These are phyloP conservation scores for Vanessa cardui DNA, from an alignment of 2,888 invertebrate genomes.

Conservation along the genomic window DNA sequence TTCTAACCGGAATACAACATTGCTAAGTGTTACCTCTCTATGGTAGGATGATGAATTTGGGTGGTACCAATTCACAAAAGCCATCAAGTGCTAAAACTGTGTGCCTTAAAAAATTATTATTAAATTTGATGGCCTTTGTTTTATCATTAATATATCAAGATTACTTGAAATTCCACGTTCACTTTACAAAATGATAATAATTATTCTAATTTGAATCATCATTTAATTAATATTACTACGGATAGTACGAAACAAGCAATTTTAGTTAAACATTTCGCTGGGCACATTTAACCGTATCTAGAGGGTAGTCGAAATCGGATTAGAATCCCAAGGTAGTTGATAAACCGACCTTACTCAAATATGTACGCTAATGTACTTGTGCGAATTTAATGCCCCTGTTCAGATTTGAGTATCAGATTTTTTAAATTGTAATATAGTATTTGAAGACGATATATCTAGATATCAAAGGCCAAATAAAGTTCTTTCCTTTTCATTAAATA, in stretches of 20 bases:
- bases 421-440: neutral
- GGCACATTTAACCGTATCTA: slow-evolving; percentile 28
- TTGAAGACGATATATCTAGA: neutral
- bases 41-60: too few species aligned
- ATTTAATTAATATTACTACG: slow-evolving; percentile 9
- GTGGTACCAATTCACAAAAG: too few species aligned
- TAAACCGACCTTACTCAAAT: slow-evolving; percentile 31
- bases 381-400: slow-evolving; percentile 23
- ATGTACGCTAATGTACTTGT: slow-evolving; percentile 34
- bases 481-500: neutral
- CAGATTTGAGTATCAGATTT: neutral
- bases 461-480: neutral
- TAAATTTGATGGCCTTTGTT: too few species aligned
- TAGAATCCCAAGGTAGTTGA: slow-evolving; percentile 36
- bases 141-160: too few species aligned
- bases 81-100: too few species aligned
- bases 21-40: too few species aligned
- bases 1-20: too few species aligned
- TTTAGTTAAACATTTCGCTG: slow-evolving; percentile 18
- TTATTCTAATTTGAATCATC: neutral
- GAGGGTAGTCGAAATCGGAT: slow-evolving; percentile 35
- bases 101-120: too few species aligned
- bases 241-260: slow-evolving; percentile 18
- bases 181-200: too few species aligned
- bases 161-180: too few species aligned